These are phyloP conservation scores for Anoplopoma fimbria DNA, from an alignment of 2,113 vertebrate species.

Conservation along the genomic window DNA sequence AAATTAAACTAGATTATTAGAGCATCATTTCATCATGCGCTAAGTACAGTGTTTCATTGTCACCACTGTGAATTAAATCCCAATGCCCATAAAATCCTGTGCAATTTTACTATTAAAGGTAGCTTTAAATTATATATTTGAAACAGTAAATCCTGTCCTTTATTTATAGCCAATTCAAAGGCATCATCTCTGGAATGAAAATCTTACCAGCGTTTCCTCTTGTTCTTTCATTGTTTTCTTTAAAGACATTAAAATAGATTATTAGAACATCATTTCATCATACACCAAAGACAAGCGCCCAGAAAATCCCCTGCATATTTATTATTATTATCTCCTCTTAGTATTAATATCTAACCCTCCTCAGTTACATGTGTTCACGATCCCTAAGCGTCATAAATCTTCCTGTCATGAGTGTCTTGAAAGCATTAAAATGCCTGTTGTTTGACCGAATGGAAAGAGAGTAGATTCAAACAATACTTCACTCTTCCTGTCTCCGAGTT, in stretches of 20 bases:
- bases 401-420: conserved; percentile 66
- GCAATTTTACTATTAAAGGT: conserved; percentile 44
- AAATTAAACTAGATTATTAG: neutral
- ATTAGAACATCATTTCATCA: conserved; percentile 23
- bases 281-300: neutral
- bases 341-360: conserved; percentile 65
- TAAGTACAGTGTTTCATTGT: conserved; percentile 30
- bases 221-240: neutral
- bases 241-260: neutral
- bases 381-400: conserved; percentile 71
- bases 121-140: conserved; percentile 22
- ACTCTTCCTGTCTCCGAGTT: conserved; percentile 69
- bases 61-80: conserved; percentile 12
- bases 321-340: conserved; percentile 61
- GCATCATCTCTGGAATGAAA: neutral
- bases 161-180: neutral
- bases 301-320: conserved; percentile 54
- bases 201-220: conserved; percentile 17
- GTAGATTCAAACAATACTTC: conserved; percentile 73
- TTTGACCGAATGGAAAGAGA: conserved; percentile 78
- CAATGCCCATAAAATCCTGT: conserved; percentile 41
- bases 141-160: neutral
- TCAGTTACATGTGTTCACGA: conserved; percentile 74
- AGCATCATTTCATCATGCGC: conserved; percentile 18
- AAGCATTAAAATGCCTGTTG: conserved; percentile 76